A percentile compares a stretch with the other conserved stretches of the same genome.
These are phyloP conservation scores for Trogon surrucura DNA, from an alignment of 2,113 vertebrate genomes.

Conservation along the genomic window DNA sequence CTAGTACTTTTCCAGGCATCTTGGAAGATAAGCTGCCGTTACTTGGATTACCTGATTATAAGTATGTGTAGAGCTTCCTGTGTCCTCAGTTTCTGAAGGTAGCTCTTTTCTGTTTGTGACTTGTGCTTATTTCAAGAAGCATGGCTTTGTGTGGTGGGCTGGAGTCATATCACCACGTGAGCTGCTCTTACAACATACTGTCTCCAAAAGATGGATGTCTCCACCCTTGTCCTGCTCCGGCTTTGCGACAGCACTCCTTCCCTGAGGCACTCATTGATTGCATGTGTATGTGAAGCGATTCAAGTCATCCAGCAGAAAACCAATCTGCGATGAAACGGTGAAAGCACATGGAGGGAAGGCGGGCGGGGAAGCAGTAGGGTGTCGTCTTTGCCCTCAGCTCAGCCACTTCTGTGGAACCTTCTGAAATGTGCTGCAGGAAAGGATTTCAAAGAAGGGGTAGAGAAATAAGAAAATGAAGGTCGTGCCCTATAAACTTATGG, in stretches of 20 bases:
- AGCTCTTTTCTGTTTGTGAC: conserved; percentile 23
- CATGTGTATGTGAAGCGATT: background rate
- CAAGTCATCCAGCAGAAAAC: background rate
- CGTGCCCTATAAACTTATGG: background rate
- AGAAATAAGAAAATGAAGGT: background rate
- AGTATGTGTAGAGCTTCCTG: background rate
- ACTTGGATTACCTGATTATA: background rate
- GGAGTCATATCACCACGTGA: background rate
- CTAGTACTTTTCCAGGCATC: background rate
- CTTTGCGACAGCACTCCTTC: background rate
- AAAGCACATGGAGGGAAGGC: background rate
- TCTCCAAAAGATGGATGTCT: conserved; percentile 3
- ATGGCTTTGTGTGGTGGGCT: background rate
- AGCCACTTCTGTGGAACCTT: background rate
- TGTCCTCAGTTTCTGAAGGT: background rate
- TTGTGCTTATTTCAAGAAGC: background rate
- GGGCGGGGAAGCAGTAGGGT: background rate
- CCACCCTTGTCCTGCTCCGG: background rate
- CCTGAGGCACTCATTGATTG: background rate
- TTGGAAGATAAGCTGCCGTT: background rate
- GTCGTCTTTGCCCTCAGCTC: background rate
- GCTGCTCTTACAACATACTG: background rate
- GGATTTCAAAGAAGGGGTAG: background rate
- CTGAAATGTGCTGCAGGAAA: background rate
- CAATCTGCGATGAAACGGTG: background rate